Evolutionary conservation across 2,888 invertebrate genomes (phyloP).

Genomic region (Tipula lateralis): DNA sequence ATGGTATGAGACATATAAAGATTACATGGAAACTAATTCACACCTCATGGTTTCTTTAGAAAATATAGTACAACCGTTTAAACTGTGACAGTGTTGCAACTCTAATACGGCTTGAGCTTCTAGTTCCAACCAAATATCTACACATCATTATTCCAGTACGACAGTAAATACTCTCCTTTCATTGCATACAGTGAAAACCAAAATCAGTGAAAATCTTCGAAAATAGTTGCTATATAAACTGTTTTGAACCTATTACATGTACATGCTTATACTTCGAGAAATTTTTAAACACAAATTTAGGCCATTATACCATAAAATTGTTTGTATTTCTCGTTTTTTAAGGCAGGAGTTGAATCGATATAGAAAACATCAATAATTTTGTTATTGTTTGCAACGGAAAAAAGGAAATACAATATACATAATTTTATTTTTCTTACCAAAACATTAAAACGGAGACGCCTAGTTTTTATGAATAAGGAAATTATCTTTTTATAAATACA

Average conservation of each 20-base stretch:
- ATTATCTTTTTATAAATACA: neutral
- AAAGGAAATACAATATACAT: too few relatives aligned
- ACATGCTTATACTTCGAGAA: neutral
- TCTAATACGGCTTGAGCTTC: too few relatives aligned
- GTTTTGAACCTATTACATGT: neutral
- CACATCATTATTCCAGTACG: too few relatives aligned
- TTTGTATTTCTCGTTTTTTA: neutral
- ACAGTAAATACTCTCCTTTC: neutral
- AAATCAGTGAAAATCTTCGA: neutral
- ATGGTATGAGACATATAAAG: too few relatives aligned
- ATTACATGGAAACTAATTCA: too few relatives aligned
- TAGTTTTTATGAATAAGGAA: neutral
- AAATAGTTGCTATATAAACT: neutral
- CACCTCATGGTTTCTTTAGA: too few relatives aligned
- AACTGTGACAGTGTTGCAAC: too few relatives aligned
- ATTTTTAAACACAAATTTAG: neutral
- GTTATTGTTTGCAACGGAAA: neutral
- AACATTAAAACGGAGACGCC: neutral
- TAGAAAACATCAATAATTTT: neutral
- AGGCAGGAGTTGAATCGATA: neutral
- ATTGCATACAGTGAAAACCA: neutral
- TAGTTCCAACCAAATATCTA: too few relatives aligned
- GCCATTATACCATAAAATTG: neutral
- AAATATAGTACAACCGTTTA: too few relatives aligned
- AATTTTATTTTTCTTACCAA: neutral